Evolutionary conservation across 2,797 vertebrate species (phyloP).

Genomic region (Coreius guichenoti): DNA sequence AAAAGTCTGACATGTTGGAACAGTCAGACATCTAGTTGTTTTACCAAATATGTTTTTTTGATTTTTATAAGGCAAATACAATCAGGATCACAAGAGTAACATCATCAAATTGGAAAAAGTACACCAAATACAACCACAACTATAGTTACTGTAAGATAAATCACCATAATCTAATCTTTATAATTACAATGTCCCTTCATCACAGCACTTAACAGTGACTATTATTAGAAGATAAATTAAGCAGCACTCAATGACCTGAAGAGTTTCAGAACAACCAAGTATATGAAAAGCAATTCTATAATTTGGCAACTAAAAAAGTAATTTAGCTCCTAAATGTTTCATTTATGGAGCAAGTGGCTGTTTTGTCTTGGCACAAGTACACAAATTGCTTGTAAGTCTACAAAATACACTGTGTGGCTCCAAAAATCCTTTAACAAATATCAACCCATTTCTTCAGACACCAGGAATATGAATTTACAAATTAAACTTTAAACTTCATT

Average conservation of each 20-base stretch:
- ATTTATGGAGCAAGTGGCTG: background rate
- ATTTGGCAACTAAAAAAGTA: background rate
- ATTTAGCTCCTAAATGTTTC: background rate
- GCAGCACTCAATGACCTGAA: background rate
- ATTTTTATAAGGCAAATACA: background rate
- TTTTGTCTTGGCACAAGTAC: conserved; percentile 6
- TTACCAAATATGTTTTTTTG: background rate
- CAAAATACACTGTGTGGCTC: background rate
- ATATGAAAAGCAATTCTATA: background rate
- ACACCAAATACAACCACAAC: background rate
- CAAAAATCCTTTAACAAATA: conserved; percentile 14
- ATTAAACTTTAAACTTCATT: conserved; percentile 28
- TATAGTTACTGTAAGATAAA: background rate
- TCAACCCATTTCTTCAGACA: background rate
- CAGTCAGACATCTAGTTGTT: background rate
- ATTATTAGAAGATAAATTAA: background rate
- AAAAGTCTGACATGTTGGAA: background rate
- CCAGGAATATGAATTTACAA: background rate
- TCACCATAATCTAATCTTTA: background rate
- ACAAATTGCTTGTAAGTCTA: background rate
- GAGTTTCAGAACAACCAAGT: background rate
- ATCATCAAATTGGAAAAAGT: background rate
- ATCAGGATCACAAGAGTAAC: background rate
- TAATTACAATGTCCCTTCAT: background rate
- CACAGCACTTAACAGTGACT: background rate